Conservation (phyloP, 2,797 vertebrate species). For the Tachyglossus aculeatus region DNA sequence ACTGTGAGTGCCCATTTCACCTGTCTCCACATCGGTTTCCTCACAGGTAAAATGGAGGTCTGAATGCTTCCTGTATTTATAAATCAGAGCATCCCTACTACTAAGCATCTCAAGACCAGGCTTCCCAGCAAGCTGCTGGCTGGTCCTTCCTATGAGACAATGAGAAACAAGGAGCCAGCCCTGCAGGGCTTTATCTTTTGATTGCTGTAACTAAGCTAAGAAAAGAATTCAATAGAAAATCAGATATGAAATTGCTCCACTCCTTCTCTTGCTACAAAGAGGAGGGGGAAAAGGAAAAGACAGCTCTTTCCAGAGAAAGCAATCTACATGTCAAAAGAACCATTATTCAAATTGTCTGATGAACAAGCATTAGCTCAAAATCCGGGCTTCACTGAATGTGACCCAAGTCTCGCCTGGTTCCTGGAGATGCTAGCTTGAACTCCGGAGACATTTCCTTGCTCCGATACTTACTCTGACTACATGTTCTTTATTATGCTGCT, state of each 20-base stretch:
- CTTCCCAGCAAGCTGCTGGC: neutral
- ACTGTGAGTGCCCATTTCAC: too few species aligned
- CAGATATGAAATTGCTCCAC: constrained; percentile 48
- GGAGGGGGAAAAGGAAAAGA: neutral
- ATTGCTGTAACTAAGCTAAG: constrained; percentile 29
- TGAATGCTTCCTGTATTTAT: too few species aligned
- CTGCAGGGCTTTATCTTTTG: constrained; percentile 33
- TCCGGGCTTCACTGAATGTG: neutral
- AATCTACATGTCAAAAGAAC: constrained; percentile 26
- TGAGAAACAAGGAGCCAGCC: constrained; percentile 27
- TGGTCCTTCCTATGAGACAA: constrained; percentile 12
- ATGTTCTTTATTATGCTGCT: neutral
- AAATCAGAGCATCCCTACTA: too few species aligned
- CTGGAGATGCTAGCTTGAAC: neutral
- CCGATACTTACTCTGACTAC: neutral
- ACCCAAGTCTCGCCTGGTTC: neutral
- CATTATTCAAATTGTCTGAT: constrained; percentile 37
- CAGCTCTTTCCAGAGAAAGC: constrained; percentile 28
- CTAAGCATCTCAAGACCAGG: too few species aligned
- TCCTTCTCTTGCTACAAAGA: constrained; percentile 15
- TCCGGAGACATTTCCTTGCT: neutral
- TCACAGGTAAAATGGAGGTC: too few species aligned
- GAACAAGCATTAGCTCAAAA: constrained; percentile 18
- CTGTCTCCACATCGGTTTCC: too few species aligned
- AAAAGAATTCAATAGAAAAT: constrained; percentile 57